Evolutionary conservation across 2,113 vertebrate species (phyloP).

Genomic region (Lamprologus lemairii): DNA sequence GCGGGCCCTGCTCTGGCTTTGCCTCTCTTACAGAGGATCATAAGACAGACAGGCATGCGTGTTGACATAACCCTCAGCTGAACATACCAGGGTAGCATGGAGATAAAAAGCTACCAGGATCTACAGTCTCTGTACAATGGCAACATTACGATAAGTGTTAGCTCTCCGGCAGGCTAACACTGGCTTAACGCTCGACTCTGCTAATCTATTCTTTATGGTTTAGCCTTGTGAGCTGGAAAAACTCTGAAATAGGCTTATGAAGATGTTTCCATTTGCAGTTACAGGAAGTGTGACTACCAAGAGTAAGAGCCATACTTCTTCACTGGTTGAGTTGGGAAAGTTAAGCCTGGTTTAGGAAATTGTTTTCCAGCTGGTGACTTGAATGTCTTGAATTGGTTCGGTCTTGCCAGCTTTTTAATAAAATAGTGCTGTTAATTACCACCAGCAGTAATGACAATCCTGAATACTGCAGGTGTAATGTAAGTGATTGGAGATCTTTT

Average conservation of each 20-base stretch:
- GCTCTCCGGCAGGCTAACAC: conserved; percentile 18
- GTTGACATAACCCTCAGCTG: conserved; percentile 40
- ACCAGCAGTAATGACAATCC: background rate
- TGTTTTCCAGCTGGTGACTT: background rate
- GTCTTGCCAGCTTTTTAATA: background rate
- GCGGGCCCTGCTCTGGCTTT: background rate
- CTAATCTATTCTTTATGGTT: conserved; percentile 51
- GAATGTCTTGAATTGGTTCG: background rate
- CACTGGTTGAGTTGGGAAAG: background rate
- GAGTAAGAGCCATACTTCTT: background rate
- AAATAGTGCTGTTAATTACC: background rate
- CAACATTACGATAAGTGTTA: conserved; percentile 11
- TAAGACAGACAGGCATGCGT: conserved; percentile 5
- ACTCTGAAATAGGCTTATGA: conserved; percentile 23
- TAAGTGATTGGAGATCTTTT: background rate
- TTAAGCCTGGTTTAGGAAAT: background rate
- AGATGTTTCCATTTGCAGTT: background rate
- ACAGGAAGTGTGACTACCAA: background rate
- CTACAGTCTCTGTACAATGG: conserved; percentile 35
- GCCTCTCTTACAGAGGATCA: conserved; percentile 21
- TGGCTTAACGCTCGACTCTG: conserved; percentile 28
- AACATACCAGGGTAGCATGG: conserved; percentile 22
- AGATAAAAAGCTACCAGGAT: conserved; percentile 37
- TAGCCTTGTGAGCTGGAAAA: conserved; percentile 15
- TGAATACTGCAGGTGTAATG: background rate